Evolutionary conservation across 2,113 vertebrate genomes (phyloP), one percentile per base, ranked within the genome.

Genomic region (Procavia capensis): DNA sequence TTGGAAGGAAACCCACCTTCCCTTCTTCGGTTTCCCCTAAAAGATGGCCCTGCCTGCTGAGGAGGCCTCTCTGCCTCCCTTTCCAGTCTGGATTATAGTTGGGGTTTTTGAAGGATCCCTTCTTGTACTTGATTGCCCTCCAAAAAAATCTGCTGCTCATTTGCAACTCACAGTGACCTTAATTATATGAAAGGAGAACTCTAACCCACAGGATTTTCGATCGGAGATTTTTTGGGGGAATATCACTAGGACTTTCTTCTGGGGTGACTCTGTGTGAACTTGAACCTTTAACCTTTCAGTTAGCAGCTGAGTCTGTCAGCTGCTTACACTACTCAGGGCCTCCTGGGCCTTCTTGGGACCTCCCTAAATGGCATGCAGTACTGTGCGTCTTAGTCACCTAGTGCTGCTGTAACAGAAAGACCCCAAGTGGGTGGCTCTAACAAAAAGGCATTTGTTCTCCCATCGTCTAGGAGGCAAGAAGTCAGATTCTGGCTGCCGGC

Each of bases 21-120:
- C 41, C 36, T 47, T 41, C 75, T 82, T 78, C 0, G 10, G 9
- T 29, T 50, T 39, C 17, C 57, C 63, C 41, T 41, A 76, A 34
- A 57, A 50, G 57, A 47, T 2, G 1, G 29, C 45, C 1, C 14
- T 1, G 3, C 24, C 2, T 8, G 1, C 31, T 3, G 14, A 16
- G 4, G 34, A 78, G 54, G 22, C 5, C 66, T 72, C 54, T 68
- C 59, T 34, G 47, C 76, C 43, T 81, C 74, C 29, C 19, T 92
- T 50, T 27, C 64, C 45, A 16, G 78, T 0, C 5, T n/a, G 34
- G 27, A 2, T 17, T 14, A 0, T 11, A 8, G 20, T 34, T 45
- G 41, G 45, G 19, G 31, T 22, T 74, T 31, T 34, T 3, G 22
- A 10, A 25, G 25, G 50, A 29, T 8, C 41, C 17, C 34, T 27